A percentile compares a stretch with the other conserved stretches of the same genome.
Evolutionary conservation across 2,797 vertebrate species (phyloP).

Genomic region (Odontamblyopus lacepedii): DNA sequence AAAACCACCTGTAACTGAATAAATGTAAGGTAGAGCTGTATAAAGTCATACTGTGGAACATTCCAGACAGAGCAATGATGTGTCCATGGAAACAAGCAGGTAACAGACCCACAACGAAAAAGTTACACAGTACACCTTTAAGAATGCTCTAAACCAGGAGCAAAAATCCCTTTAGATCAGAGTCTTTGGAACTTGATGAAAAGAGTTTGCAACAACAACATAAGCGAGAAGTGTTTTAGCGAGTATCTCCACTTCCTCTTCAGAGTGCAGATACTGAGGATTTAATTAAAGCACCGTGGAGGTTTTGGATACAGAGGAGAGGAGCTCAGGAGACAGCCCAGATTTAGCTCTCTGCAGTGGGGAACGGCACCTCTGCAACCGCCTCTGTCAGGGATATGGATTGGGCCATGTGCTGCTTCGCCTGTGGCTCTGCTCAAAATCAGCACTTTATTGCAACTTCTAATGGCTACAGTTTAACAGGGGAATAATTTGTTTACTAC

Average conservation of each 20-base stretch:
- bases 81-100: no score
- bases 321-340: constrained; percentile 10
- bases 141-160: no score
- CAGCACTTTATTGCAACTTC: neutral
- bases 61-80: no score
- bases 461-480: neutral
- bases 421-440: constrained; percentile 8
- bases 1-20: no score
- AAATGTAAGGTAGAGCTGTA: no score
- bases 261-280: constrained; percentile 1
- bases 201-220: no score
- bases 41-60: no score
- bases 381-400: constrained; percentile 13
- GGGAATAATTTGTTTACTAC: neutral
- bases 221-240: no score
- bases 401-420: constrained; percentile 6
- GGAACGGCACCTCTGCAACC: neutral
- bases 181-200: no score
- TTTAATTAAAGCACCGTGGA: constrained; percentile 5
- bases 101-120: no score
- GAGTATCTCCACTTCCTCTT: neutral
- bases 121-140: no score
- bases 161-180: no score
- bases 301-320: constrained; percentile 3
- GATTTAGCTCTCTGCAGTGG: constrained; percentile 10